phyloP scores from a whole-genome alignment of 2,888 invertebrate species.

The Villa cingulata region DNA sequence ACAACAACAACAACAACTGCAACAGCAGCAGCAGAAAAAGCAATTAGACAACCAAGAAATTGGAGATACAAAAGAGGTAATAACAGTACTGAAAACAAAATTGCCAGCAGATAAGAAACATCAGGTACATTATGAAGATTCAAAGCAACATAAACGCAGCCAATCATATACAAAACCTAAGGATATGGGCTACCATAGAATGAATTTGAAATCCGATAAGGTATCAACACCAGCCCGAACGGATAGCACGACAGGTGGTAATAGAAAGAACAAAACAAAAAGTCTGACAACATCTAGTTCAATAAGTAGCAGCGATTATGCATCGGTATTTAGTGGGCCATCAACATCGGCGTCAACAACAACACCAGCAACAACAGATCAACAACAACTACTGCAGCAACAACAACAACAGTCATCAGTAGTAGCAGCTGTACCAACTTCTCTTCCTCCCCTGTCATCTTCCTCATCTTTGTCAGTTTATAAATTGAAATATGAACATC shows the following conservation, averaged over 20 bases:
- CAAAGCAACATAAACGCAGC: conserved; percentile 24
- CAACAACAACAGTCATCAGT: neutral
- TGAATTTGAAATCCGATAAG: neutral
- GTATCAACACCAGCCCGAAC: neutral
- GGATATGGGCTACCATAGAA: neutral
- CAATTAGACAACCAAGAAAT: neutral
- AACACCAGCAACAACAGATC: neutral
- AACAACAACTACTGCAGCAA: neutral
- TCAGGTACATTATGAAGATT: neutral
- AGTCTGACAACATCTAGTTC: conserved; percentile 27
- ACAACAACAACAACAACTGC: conserved; percentile 25
- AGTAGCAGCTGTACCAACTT: neutral
- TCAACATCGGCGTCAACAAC: conserved; percentile 8
- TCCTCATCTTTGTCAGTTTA: neutral
- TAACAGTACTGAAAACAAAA: neutral
- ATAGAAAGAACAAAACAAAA: conserved; percentile 20
- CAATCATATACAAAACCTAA: conserved; percentile 23
- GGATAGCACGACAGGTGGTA: neutral
- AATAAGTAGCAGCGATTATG: conserved; percentile 35
- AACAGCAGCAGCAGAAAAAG: no score
- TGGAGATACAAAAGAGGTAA: neutral
- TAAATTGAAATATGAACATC: conserved; percentile 26
- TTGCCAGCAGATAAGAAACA: neutral
- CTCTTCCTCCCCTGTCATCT: no score
- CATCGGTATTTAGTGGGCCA: conserved; percentile 34